phyloP scores from a whole-genome alignment of 2,888 invertebrate species.

The Pandemis cinnamomeana region DNA sequence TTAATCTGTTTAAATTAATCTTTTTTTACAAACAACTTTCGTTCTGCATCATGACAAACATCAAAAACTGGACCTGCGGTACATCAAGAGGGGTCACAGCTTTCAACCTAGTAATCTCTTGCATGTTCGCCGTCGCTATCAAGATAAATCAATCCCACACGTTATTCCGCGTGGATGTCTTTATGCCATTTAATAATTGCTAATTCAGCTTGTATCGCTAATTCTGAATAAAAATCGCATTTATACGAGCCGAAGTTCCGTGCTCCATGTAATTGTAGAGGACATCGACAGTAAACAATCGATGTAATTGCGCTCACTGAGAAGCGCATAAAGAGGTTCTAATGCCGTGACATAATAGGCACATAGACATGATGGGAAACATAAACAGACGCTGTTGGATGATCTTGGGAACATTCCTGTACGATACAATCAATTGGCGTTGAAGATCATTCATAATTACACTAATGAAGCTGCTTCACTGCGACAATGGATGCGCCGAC shows the following conservation, averaged over 20 bases:
- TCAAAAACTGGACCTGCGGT: conserved; percentile 22
- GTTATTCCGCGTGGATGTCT: conserved; percentile 26
- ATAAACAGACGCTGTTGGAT: conserved; percentile 57
- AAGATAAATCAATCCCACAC: conserved; percentile 32
- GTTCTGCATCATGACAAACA: conserved; percentile 32
- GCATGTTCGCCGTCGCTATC: conserved; percentile 23
- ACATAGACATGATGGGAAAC: conserved; percentile 64
- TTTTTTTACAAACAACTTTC: conserved; percentile 28
- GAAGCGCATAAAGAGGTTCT: conserved; percentile 36
- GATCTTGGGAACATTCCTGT: conserved; percentile 73
- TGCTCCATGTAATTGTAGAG: conserved; percentile 6
- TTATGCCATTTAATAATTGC: conserved; percentile 6
- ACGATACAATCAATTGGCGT: conserved; percentile 67
- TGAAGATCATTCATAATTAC: conserved; percentile 42
- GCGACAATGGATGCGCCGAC: conserved; percentile 38
- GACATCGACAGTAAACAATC: conserved; percentile 24
- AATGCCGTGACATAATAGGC: conserved; percentile 61
- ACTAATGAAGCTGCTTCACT: conserved; percentile 40
- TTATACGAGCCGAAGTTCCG: conserved; percentile 5
- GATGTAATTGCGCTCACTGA: conserved; percentile 28
- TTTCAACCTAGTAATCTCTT: conserved; percentile 29
- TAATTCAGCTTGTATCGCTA: conserved; percentile 5
- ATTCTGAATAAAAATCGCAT: conserved; percentile 12
- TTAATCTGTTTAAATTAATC: conserved; percentile 16
- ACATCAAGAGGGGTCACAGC: conserved; percentile 22